Base-by-base conservation (phyloP, 1,140 invertebrate genomes). In the Tetramorium alpestre region DNA sequence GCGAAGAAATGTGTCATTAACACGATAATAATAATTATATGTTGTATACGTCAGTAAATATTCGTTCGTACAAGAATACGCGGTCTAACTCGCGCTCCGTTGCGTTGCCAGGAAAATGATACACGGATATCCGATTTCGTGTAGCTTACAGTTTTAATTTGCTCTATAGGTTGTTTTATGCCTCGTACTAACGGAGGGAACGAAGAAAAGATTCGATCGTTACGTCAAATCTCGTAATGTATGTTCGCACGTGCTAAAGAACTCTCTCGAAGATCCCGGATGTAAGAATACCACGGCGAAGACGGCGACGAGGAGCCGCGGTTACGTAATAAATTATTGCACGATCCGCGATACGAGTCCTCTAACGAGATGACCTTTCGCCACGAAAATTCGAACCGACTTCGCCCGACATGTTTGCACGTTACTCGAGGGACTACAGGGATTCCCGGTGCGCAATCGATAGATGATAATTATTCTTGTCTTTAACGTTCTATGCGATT, bases 291-390 rank as follows among this genome's bases (percentile, higher is more conserved):
- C 2, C 78, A 76, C 82, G 87, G 70, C 54, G 58, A 69, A 38
- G 60, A 16, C 13, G 47, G 64, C 33, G 58, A 89, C 75, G 25
- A 62, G 60, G 67, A 56, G 58, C 72, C 16, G 73, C 22, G 33
- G 16, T 90, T 90, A 88, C 82, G 87, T 77, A 90, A 90, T 64
- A 47, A 88, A 85, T 90, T 77, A 81, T 51, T 80, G 88, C 86
- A 75, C 22, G 25, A 76, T 33, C 11, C 44, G 49, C 38, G 65
- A 60, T 58, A 51, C 75, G 47, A 72, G 38, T 65, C n/a, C 60
- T 67, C 67, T 78, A 86, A 82, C 77, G 56, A 87, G 56, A 38
- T 76, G 73, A 90, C 80, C 88, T 90, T 90, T 90, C 41, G 22
- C 25, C 25, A 16, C 22, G 38, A 58, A 82, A 82, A 82, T 82